Conservation (phyloP, 2,888 invertebrate species). For the Drosophila pegasa region DNA sequence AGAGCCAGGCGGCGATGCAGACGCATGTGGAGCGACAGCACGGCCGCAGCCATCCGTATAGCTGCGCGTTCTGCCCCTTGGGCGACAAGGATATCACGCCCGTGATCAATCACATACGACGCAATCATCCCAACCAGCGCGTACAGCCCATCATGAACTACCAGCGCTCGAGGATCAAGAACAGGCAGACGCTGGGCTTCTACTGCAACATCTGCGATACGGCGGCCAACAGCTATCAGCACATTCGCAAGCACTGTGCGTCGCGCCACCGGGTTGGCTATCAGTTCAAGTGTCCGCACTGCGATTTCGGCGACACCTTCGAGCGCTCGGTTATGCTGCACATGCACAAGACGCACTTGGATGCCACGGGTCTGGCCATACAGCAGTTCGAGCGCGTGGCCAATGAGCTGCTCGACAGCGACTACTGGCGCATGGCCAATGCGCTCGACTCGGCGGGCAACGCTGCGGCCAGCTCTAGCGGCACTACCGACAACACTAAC, state of each 20-base stretch:
- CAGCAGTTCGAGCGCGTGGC: constrained; percentile 82
- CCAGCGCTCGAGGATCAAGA: constrained; percentile 29
- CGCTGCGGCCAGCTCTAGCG: not conserved
- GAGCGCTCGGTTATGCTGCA: constrained; percentile 63
- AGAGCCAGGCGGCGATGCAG: not conserved
- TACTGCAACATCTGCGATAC: constrained; percentile 44
- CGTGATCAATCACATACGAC: constrained; percentile 37
- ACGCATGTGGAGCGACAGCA: constrained; percentile 18
- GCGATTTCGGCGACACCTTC: constrained; percentile 86
- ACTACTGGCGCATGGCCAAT: constrained; percentile 85
- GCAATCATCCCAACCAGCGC: constrained; percentile 8
- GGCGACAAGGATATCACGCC: not conserved
- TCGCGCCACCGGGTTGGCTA: constrained; percentile 87
- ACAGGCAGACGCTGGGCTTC: constrained; percentile 67
- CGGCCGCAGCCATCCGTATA: constrained; percentile 9
- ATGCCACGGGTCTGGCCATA: constrained; percentile 85
- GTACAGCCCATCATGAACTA: constrained; percentile 38
- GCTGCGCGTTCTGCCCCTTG: constrained; percentile 26
- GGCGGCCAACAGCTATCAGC: constrained; percentile 30
- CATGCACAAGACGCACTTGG: constrained; percentile 33
- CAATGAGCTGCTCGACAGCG: constrained; percentile 38
- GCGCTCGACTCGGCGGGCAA: constrained; percentile 47
- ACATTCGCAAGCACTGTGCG: constrained; percentile 58
- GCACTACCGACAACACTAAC: not conserved
- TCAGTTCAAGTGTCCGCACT: constrained; percentile 90